phyloP scores from a whole-genome alignment of 2,888 invertebrate genomes.

The Parapristionchus giblindavisi region DNA sequence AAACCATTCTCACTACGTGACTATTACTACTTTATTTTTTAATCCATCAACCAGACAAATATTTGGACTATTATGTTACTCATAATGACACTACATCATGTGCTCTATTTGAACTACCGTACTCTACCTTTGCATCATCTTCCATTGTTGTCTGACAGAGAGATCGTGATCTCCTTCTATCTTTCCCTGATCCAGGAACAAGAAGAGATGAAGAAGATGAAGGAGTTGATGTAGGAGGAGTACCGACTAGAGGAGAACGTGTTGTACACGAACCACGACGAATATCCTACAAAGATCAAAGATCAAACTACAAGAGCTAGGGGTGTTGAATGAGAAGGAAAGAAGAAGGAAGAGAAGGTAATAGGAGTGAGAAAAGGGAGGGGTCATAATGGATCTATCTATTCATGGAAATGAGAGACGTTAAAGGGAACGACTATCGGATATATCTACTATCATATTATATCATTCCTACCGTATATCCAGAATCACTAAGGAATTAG shows the following conservation, averaged over 20 bases:
- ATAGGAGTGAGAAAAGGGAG: not conserved
- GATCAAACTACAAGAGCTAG: too few relatives aligned
- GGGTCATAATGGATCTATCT: not conserved
- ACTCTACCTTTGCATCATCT: constrained; percentile 60
- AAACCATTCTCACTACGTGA: too few relatives aligned
- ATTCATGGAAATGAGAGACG: not conserved
- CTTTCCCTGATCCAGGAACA: constrained; percentile 41
- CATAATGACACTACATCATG: too few relatives aligned
- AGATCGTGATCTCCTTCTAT: constrained; percentile 59
- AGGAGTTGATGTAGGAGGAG: constrained; percentile 20
- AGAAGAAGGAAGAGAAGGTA: not conserved
- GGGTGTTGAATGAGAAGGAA: too few relatives aligned
- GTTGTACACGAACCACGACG: constrained; percentile 20
- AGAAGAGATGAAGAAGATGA: not conserved
- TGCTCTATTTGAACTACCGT: too few relatives aligned
- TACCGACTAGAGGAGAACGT: constrained; percentile 27
- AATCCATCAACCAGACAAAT: too few relatives aligned
- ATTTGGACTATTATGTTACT: too few relatives aligned
- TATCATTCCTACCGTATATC: too few relatives aligned
- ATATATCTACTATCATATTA: too few relatives aligned
- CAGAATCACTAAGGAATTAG: too few relatives aligned
- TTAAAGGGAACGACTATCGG: constrained; percentile 8
- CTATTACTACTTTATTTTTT: too few relatives aligned
- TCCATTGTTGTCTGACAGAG: constrained; percentile 63
- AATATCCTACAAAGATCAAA: constrained; percentile 12